Evolutionary conservation across 2,797 vertebrate genomes (phyloP).

Genomic region (Rallus crepitans): DNA sequence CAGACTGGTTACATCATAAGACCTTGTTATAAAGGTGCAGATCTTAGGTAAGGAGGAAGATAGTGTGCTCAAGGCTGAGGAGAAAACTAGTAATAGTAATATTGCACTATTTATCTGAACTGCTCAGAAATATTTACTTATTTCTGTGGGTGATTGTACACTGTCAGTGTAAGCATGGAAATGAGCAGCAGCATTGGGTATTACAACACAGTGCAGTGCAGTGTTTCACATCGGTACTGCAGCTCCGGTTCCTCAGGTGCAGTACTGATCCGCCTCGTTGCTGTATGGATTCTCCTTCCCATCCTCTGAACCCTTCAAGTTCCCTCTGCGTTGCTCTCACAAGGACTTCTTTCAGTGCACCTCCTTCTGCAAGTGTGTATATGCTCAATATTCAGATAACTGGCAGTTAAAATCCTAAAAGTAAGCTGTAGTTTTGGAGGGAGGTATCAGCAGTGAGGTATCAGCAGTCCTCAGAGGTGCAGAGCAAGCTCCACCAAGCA

Average conservation of each 20-base stretch:
- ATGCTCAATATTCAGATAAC: background rate
- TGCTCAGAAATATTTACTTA: background rate
- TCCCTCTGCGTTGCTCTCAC: background rate
- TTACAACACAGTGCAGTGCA: accelerated
- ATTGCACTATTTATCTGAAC: background rate
- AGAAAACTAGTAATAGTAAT: background rate
- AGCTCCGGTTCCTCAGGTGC: background rate
- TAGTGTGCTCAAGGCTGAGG: background rate
- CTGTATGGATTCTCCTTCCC: background rate
- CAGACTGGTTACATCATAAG: background rate
- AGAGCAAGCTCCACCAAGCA: background rate
- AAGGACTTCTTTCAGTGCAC: background rate
- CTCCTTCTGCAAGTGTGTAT: background rate
- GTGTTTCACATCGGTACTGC: accelerated
- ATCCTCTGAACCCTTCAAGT: accelerated
- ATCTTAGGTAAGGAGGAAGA: background rate
- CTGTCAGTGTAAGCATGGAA: background rate
- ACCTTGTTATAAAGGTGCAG: background rate
- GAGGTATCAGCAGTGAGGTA: background rate
- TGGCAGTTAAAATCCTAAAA: background rate
- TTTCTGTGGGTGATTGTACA: background rate
- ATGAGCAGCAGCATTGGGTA: background rate
- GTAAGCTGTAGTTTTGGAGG: background rate
- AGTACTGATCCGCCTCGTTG: background rate
- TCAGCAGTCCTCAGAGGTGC: background rate